Conservation (phyloP, 2,797 vertebrate species). For the Smutsia gigantea region DNA sequence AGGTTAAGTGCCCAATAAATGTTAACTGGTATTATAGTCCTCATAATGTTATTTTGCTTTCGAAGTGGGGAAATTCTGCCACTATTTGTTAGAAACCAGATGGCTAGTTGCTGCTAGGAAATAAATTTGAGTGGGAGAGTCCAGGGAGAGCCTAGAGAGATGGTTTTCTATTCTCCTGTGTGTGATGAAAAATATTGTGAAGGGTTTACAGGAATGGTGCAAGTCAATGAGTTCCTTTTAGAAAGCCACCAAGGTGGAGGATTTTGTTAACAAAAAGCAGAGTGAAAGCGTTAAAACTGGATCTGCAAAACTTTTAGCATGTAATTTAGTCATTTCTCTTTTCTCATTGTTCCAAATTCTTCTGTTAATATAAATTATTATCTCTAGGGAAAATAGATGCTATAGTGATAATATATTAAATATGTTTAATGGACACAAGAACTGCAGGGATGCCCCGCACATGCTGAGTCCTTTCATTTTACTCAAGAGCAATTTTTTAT, state of each 20-base stretch:
- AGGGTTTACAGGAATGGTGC: not conserved
- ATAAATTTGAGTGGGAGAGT: not conserved
- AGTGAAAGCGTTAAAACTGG: not conserved
- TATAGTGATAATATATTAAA: not conserved
- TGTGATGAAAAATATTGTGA: not conserved
- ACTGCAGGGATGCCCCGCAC: not conserved
- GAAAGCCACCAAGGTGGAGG: not conserved
- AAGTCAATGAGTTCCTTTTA: not conserved
- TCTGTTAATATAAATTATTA: not conserved
- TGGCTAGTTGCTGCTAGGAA: not conserved
- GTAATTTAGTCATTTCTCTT: not conserved
- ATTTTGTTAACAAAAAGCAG: not conserved
- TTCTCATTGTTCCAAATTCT: not conserved
- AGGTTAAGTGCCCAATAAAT: not conserved
- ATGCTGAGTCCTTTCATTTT: not conserved
- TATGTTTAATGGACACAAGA: not conserved
- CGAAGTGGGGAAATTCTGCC: not conserved
- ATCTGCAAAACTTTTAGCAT: not conserved
- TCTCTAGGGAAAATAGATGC: not conserved
- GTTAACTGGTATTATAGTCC: not conserved
- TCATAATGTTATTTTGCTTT: conserved; percentile 27
- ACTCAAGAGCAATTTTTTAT: not conserved
- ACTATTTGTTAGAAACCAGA: not conserved
- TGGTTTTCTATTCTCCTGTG: not conserved
- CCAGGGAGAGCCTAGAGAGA: not conserved